A percentile compares a stretch with the other conserved stretches of the same genome.
phyloP scores from a whole-genome alignment of 92 coral and sea anemone species.

The Umimayanthus kanabou region DNA sequence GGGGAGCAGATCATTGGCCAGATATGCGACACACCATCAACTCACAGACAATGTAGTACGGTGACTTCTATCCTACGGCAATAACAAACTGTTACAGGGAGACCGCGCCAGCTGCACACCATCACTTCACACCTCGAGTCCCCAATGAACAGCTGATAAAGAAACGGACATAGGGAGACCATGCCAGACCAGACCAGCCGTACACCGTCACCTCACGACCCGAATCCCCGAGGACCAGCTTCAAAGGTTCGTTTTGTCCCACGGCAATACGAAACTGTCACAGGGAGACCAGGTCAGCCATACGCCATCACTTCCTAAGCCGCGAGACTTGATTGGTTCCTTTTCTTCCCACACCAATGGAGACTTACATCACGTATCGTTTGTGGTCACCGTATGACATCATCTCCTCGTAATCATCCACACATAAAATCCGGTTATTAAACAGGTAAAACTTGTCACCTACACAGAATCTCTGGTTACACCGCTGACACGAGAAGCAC shows the following conservation, averaged over 20 bases:
- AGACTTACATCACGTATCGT: conserved; percentile 61
- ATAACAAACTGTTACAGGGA: too few species aligned
- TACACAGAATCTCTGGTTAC: conserved; percentile 96
- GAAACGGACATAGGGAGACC: too few species aligned
- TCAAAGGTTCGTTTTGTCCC: neutral
- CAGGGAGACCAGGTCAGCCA: neutral
- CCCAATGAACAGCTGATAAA: too few species aligned
- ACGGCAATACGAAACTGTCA: neutral
- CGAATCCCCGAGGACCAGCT: neutral
- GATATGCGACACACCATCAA: too few species aligned
- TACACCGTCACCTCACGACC: neutral
- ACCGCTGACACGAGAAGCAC: conserved; percentile 96
- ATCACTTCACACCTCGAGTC: neutral
- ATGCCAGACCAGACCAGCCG: neutral
- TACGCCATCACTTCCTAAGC: neutral
- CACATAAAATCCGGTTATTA: conserved; percentile 92
- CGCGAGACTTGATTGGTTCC: neutral
- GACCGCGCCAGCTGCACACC: neutral
- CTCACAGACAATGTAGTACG: too few species aligned
- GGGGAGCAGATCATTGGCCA: too few species aligned
- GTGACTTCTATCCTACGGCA: too few species aligned
- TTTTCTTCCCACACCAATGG: neutral
- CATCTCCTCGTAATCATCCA: conserved; percentile 91
- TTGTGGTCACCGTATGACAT: conserved; percentile 78
- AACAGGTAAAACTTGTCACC: conserved; percentile 96